Conservation (phyloP, 2,797 vertebrate species). For the Platyrinchus mystaceus region DNA sequence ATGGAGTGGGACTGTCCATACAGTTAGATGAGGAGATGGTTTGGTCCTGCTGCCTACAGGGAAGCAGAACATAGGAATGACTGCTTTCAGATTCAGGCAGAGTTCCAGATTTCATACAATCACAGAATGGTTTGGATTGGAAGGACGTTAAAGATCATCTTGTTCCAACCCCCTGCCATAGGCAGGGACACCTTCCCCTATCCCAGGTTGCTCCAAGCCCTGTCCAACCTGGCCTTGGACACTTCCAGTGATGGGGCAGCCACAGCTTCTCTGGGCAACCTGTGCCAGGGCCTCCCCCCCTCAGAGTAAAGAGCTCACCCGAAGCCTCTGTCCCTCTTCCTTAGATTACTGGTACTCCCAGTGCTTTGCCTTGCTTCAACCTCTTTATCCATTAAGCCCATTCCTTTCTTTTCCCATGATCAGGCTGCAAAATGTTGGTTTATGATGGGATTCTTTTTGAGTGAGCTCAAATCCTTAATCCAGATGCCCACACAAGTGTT, state of each 20-base stretch:
- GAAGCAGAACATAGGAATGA: fast-evolving
- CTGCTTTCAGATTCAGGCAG: not conserved
- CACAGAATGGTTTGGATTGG: not conserved
- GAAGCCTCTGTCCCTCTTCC: not conserved
- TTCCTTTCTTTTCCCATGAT: not conserved
- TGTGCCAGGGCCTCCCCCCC: not conserved
- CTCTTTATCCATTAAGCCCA: not conserved
- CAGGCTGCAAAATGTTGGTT: not conserved
- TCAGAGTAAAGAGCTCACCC: not conserved
- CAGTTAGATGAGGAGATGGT: not conserved
- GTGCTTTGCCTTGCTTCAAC: not conserved
- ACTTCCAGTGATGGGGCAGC: not conserved
- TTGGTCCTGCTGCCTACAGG: not conserved
- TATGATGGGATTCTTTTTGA: not conserved
- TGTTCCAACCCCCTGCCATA: fast-evolving
- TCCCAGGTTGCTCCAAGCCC: not conserved
- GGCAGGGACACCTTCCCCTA: not conserved
- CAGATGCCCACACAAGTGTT: not conserved
- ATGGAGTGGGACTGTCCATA: too few relatives aligned
- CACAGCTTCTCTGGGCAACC: not conserved
- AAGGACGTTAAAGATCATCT: not conserved
- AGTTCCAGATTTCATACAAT: not conserved
- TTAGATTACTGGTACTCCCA: not conserved
- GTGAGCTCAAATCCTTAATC: not conserved
- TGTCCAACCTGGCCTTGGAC: fast-evolving